A percentile compares a stretch with the other conserved stretches of the same genome.
These are phyloP conservation scores for Andrena trimmerana DNA, from an alignment of 2,888 invertebrate genomes.

Conservation along the genomic window DNA sequence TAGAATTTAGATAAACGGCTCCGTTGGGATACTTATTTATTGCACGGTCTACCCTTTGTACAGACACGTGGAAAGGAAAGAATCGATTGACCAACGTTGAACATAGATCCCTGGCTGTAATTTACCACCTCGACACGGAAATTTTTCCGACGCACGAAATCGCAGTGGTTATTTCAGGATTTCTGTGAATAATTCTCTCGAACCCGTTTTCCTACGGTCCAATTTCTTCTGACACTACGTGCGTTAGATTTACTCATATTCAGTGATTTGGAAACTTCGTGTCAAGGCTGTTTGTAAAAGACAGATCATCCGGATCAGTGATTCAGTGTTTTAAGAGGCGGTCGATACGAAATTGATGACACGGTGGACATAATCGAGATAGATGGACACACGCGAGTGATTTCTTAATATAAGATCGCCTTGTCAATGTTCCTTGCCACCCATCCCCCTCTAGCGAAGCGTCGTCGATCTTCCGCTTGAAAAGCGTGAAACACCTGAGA, in stretches of 20 bases:
- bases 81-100: slow-evolving; percentile 23
- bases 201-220: slow-evolving; percentile 22
- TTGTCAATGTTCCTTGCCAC: neutral
- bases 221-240: neutral
- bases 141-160: slow-evolving; percentile 28
- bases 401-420: neutral
- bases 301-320: too few relatives aligned
- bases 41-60: too few relatives aligned
- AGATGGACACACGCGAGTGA: neutral
- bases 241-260: neutral
- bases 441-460: neutral
- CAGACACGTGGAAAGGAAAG: neutral
- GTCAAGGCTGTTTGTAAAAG: too few relatives aligned
- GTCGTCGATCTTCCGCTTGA: slow-evolving; percentile 12
- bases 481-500: neutral
- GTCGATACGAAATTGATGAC: too few relatives aligned
- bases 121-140: slow-evolving; percentile 40
- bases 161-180: slow-evolving; percentile 23
- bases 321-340: too few relatives aligned
- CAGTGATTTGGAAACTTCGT: neutral
- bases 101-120: slow-evolving; percentile 19
- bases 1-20: slow-evolving; percentile 28
- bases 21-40: slow-evolving; percentile 22
- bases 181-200: slow-evolving; percentile 47
- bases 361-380: too few relatives aligned